These are phyloP conservation scores for Todiramphus chloris DNA, from an alignment of 2,113 vertebrate species.

Conservation along the genomic window DNA sequence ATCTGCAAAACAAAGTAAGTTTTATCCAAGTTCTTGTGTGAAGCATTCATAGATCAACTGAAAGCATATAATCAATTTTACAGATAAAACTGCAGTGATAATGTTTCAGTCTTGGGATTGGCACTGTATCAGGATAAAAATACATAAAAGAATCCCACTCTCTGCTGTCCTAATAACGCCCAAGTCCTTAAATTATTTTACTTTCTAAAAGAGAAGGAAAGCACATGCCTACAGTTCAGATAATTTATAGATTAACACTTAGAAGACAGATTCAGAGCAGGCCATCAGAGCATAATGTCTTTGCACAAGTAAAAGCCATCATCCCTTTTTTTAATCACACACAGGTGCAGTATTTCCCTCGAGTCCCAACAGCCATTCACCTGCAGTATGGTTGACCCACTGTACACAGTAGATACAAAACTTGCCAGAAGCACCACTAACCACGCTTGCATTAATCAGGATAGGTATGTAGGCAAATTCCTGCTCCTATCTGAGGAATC, in stretches of 20 bases:
- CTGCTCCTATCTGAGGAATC: not conserved
- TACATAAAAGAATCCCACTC: not conserved
- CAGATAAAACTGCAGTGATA: not conserved
- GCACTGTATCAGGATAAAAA: not conserved
- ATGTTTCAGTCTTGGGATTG: not conserved
- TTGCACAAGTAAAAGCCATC: not conserved
- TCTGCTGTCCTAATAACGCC: not conserved
- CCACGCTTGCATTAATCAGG: not conserved
- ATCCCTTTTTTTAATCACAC: not conserved
- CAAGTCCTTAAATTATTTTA: not conserved
- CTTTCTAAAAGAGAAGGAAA: not conserved
- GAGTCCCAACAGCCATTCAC: not conserved
- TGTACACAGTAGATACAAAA: not conserved
- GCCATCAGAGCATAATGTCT: not conserved
- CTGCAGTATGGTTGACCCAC: not conserved
- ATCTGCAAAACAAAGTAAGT: not conserved
- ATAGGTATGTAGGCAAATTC: not conserved
- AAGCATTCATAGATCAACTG: not conserved
- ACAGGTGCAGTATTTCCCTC: not conserved
- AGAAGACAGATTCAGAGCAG: not conserved
- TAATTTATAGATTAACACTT: not conserved
- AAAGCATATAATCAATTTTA: not conserved
- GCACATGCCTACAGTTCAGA: not conserved
- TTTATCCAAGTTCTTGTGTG: not conserved
- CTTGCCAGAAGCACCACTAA: not conserved